Evolutionary conservation across 2,113 vertebrate species (phyloP).

Genomic region (Trematomus loennbergii): DNA sequence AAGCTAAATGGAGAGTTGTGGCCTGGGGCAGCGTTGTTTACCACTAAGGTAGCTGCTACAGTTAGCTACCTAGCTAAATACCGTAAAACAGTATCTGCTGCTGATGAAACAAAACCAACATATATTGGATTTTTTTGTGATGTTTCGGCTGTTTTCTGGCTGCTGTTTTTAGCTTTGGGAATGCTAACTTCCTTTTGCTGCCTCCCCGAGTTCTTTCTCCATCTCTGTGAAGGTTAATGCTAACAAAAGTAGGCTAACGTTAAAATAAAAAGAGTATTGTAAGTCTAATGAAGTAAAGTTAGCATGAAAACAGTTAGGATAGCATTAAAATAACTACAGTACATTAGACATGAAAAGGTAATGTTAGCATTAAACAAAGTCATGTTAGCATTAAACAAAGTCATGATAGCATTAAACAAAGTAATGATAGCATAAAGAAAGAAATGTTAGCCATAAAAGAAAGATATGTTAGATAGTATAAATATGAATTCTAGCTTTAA

Average conservation of each 20-base stretch:
- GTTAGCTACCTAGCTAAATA: background rate
- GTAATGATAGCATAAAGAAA: background rate
- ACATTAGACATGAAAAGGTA: no score
- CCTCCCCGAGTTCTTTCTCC: background rate
- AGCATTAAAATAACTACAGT: background rate
- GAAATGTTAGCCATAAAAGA: background rate
- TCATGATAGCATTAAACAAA: background rate
- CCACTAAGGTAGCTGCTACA: background rate
- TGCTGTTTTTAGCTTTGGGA: background rate
- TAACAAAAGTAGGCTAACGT: no score
- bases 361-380: background rate
- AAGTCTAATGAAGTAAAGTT: no score
- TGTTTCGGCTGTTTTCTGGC: constrained; percentile 19
- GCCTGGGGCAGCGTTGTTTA: constrained; percentile 14
- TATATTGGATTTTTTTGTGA: no score
- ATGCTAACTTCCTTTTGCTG: constrained; percentile 6
- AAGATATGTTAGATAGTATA: background rate
- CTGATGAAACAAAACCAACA: background rate
- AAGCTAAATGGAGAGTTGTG: constrained; percentile 31
- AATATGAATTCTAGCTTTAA: no score
- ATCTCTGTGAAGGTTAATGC: background rate
- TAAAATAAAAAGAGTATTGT: no score
- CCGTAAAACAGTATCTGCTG: background rate
- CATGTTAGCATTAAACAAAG: background rate
- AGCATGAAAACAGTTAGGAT: background rate